These are phyloP conservation scores for Rhinopomastus cyanomelas DNA, from an alignment of 2,113 vertebrate species.

Conservation along the genomic window DNA sequence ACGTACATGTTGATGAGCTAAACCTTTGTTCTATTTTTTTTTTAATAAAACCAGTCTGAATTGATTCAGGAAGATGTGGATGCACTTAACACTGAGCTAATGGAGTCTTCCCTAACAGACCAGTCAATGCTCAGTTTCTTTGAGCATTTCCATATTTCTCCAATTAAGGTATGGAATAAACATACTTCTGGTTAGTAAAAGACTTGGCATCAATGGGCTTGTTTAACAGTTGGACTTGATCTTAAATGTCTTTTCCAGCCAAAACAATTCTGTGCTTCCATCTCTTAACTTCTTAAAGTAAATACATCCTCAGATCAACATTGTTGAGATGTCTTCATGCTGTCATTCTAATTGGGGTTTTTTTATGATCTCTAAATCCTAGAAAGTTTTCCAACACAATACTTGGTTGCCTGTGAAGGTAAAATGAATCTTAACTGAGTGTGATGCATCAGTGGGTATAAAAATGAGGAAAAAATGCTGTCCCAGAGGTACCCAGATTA, in stretches of 20 bases:
- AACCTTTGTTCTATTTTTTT: neutral
- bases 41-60: slow-evolving; percentile 73
- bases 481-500: neutral
- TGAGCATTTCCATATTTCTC: slow-evolving; percentile 96
- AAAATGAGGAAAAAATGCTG: neutral
- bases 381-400: too few species aligned
- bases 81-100: slow-evolving; percentile 83
- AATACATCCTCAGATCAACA: neutral
- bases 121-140: slow-evolving; percentile 90
- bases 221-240: neutral
- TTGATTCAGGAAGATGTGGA: slow-evolving; percentile 87
- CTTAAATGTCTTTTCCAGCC: neutral
- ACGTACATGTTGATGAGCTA: neutral
- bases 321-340: neutral
- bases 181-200: neutral
- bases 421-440: neutral
- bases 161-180: slow-evolving; percentile 84
- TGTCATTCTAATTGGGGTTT: neutral
- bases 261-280: neutral
- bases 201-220: neutral
- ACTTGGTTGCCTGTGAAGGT: neutral
- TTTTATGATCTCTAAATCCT: neutral
- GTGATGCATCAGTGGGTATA: neutral
- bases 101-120: slow-evolving; percentile 87
- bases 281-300: neutral